Conservation (phyloP, 2,113 vertebrate genomes). For the Tragulus kanchil region DNA sequence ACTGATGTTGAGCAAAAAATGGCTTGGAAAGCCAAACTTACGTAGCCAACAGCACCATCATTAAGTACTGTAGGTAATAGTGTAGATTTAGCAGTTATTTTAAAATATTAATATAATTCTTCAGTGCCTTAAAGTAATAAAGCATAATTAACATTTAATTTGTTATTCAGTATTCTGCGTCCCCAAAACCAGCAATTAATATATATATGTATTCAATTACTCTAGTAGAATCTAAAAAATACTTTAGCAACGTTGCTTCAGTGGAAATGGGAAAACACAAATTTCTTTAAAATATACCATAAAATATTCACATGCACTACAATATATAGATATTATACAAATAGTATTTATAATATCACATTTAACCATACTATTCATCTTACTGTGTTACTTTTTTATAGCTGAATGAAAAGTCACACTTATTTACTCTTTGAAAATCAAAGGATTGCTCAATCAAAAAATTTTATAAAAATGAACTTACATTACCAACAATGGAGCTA, state of each 20-base stretch:
- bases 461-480: slow-evolving; percentile 69
- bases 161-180: slow-evolving; percentile 12
- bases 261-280: slow-evolving; percentile 16
- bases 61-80: background rate
- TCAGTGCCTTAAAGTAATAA: background rate
- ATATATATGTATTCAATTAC: slow-evolving; percentile 16
- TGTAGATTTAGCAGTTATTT: slow-evolving; percentile 20
- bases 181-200: background rate
- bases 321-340: background rate
- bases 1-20: slow-evolving; percentile 55
- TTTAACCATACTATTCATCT: slow-evolving; percentile 35
- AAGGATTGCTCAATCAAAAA: slow-evolving; percentile 62
- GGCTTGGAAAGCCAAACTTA: background rate
- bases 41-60: slow-evolving; percentile 33
- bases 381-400: slow-evolving; percentile 51
- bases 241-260: slow-evolving; percentile 17
- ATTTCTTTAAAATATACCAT: slow-evolving; percentile 41
- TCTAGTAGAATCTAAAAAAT: slow-evolving; percentile 56
- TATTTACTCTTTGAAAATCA: slow-evolving; percentile 60
- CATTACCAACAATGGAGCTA: slow-evolving; percentile 58
- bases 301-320: background rate
- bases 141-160: background rate
- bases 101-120: slow-evolving; percentile 19
- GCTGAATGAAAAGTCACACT: slow-evolving; percentile 19
- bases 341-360: background rate